A percentile compares a stretch with the other conserved stretches of the same genome.
phyloP scores from a whole-genome alignment of 2,888 invertebrate species.

The Tricholauxania praeusta region DNA sequence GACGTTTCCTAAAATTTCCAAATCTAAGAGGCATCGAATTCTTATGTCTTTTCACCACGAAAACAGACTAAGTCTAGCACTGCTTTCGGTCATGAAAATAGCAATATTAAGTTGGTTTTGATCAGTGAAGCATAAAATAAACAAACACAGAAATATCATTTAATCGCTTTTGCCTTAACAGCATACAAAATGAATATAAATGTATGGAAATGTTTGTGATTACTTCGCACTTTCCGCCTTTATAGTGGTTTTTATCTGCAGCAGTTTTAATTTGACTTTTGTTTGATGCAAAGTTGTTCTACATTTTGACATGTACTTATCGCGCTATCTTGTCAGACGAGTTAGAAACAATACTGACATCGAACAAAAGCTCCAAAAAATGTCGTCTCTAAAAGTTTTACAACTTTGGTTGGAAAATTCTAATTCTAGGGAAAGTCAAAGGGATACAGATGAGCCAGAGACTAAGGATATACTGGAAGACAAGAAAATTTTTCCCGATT shows the following conservation, averaged over 20 bases:
- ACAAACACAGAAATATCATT: neutral
- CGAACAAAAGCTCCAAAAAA: neutral
- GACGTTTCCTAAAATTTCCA: no score
- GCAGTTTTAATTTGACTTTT: neutral
- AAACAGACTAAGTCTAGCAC: no score
- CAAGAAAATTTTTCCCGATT: conserved; percentile 70
- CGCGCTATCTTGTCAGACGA: conserved; percentile 1
- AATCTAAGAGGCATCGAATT: no score
- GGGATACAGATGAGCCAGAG: conserved; percentile 19
- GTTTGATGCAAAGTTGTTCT: neutral
- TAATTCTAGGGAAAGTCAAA: conserved; percentile 46
- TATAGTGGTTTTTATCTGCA: neutral
- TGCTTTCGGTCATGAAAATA: no score
- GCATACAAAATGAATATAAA: neutral
- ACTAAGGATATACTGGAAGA: conserved; percentile 56
- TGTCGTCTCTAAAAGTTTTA: neutral
- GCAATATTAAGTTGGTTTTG: no score
- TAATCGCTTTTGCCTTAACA: neutral
- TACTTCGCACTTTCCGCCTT: neutral
- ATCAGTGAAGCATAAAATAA: neutral
- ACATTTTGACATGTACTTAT: conserved; percentile 2
- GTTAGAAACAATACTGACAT: neutral
- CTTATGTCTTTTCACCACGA: no score
- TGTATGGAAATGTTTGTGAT: neutral
- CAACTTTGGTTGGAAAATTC: conserved; percentile 38